These are phyloP conservation scores for Cosmopolites sordidus DNA, from an alignment of 2,888 invertebrate genomes.

Conservation along the genomic window DNA sequence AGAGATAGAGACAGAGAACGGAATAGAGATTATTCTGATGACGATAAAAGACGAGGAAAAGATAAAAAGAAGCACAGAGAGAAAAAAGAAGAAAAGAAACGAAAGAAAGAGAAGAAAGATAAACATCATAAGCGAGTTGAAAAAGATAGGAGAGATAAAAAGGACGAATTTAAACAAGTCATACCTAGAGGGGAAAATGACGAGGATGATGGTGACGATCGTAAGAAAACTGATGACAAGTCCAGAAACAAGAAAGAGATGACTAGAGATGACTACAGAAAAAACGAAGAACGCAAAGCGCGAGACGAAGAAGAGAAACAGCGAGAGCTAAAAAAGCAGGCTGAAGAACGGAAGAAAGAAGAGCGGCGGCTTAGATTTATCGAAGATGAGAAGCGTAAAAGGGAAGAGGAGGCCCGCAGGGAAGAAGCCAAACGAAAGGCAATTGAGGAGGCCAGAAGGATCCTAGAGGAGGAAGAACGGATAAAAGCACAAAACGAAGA, in stretches of 20 bases:
- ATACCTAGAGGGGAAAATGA: conserved; percentile 39
- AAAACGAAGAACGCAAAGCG: conserved; percentile 33
- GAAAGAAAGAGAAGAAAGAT: conserved; percentile 49
- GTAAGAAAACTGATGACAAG: conserved; percentile 36
- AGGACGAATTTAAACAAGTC: conserved; percentile 38
- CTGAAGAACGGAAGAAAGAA: conserved; percentile 43
- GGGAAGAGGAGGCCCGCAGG: conserved; percentile 54
- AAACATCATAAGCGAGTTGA: conserved; percentile 45
- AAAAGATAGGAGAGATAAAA: conserved; percentile 39
- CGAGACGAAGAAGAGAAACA: conserved; percentile 37
- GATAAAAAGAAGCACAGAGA: conserved; percentile 55
- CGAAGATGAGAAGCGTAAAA: conserved; percentile 38
- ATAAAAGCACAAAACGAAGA: conserved; percentile 47
- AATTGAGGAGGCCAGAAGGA: conserved; percentile 40
- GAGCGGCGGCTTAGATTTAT: conserved; percentile 24
- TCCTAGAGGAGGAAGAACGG: conserved; percentile 51
- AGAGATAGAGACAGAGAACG: conserved; percentile 33
- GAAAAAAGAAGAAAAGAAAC: conserved; percentile 51
- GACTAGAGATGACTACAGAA: conserved; percentile 38
- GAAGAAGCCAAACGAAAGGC: conserved; percentile 34
- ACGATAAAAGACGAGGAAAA: conserved; percentile 46
- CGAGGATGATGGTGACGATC: conserved; percentile 32
- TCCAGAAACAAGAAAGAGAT: conserved; percentile 19
- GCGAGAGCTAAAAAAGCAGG: conserved; percentile 30
- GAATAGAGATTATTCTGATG: conserved; percentile 41